A percentile compares a stretch with the other conserved stretches of the same genome.
phyloP scores from a whole-genome alignment of 2,113 vertebrate species.

The Dicaeum eximium region DNA sequence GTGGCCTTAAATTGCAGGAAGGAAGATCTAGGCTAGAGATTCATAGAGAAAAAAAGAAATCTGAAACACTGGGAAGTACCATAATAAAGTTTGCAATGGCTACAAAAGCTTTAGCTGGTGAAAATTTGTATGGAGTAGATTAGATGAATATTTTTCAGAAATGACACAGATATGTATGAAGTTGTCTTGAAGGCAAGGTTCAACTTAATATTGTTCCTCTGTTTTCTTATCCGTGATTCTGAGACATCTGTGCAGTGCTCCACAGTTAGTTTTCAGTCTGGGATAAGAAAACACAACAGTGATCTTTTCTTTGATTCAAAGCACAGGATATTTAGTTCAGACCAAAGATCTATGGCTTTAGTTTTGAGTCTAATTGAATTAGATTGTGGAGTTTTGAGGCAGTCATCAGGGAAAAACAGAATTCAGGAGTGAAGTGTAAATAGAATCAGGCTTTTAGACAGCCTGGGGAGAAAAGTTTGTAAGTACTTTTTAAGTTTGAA shows the following conservation, averaged over 20 bases:
- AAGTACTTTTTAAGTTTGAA: not conserved
- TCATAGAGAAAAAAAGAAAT: rapidly evolving
- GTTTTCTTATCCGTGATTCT: not conserved
- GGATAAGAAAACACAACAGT: not conserved
- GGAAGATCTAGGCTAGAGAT: not conserved
- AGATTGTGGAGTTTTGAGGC: not conserved
- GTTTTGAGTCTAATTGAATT: not conserved
- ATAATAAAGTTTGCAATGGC: not conserved
- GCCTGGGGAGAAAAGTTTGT: not conserved
- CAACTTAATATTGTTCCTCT: not conserved
- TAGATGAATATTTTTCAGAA: not conserved
- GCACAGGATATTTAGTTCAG: not conserved
- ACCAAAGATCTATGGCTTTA: not conserved
- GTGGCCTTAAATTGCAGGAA: not conserved
- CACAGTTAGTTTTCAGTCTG: not conserved
- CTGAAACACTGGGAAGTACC: not conserved
- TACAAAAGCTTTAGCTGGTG: not conserved
- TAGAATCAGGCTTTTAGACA: not conserved
- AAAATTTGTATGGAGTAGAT: not conserved
- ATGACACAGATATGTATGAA: not conserved
- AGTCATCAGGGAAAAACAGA: not conserved
- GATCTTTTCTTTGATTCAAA: not conserved
- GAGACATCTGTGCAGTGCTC: not conserved
- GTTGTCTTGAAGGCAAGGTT: not conserved
- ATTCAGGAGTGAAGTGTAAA: not conserved